These are phyloP conservation scores for Neosilurus mollespiculum DNA, from an alignment of 2,797 vertebrate species.

Conservation along the genomic window DNA sequence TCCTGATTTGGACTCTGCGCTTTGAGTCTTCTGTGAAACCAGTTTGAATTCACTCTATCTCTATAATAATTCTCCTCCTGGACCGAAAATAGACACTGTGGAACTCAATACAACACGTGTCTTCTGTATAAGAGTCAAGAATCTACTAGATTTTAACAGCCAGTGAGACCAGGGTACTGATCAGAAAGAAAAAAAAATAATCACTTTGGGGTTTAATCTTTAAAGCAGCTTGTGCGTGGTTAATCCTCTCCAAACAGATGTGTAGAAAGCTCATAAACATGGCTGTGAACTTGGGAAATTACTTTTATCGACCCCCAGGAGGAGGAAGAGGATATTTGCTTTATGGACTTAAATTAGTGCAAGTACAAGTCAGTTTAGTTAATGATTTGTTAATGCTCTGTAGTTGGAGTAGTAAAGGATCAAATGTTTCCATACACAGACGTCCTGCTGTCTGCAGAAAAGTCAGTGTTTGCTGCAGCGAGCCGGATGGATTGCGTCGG, in stretches of 20 bases:
- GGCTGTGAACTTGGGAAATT: conserved; percentile 6
- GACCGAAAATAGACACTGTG: not conserved
- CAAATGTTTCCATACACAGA: conserved; percentile 66
- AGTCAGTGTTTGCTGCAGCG: conserved; percentile 73
- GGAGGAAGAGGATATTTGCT: not conserved
- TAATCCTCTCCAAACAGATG: not conserved
- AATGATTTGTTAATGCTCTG: not conserved
- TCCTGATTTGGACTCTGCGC: not conserved
- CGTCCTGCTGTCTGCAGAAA: conserved; percentile 78
- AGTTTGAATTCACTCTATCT: no score
- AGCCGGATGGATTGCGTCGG: conserved; percentile 90
- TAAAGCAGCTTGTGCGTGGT: conserved; percentile 39
- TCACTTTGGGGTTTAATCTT: not conserved
- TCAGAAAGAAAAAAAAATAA: not conserved
- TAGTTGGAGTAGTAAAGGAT: not conserved
- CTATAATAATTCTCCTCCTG: not conserved
- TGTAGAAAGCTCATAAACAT: not conserved
- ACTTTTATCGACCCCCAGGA: not conserved
- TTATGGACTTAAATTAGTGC: not conserved
- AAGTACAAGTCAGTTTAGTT: not conserved
- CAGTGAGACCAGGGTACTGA: not conserved
- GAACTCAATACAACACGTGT: not conserved
- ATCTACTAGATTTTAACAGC: not conserved
- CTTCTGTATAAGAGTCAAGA: not conserved
- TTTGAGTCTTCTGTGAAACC: not conserved